phyloP scores from a whole-genome alignment of 2,888 invertebrate species.

The Lithosia quadra region DNA sequence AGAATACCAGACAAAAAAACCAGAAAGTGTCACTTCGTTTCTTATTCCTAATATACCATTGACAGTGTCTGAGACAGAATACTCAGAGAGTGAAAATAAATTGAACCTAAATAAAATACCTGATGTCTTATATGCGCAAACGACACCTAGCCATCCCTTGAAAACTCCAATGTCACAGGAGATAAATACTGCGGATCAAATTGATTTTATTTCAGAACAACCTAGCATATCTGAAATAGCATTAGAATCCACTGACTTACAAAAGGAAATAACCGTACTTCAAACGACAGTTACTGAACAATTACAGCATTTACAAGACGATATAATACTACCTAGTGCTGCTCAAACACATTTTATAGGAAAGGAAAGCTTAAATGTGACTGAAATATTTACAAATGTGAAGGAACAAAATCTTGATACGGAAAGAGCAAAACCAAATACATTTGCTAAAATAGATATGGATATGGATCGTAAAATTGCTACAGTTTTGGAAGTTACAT shows the following conservation, averaged over 20 bases:
- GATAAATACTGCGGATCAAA: conserved; percentile 76
- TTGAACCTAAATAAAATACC: conserved; percentile 72
- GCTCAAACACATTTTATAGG: conserved; percentile 86
- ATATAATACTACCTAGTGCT: conserved; percentile 82
- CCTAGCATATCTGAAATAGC: conserved; percentile 64
- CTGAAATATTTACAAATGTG: conserved; percentile 82
- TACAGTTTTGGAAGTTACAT: conserved; percentile 78
- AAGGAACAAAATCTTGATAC: conserved; percentile 81
- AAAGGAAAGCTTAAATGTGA: conserved; percentile 88
- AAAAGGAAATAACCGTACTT: conserved; percentile 74
- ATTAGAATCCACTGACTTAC: conserved; percentile 67
- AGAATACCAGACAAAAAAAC: conserved; percentile 61
- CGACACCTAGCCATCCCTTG: conserved; percentile 69
- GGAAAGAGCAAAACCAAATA: conserved; percentile 69
- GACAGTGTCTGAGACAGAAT: conserved; percentile 88
- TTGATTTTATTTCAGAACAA: conserved; percentile 61
- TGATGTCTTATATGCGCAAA: conserved; percentile 58
- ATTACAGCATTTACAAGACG: conserved; percentile 81
- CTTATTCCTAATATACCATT: conserved; percentile 88
- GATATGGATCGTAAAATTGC: conserved; percentile 84
- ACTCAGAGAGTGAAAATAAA: conserved; percentile 89
- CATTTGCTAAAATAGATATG: conserved; percentile 84
- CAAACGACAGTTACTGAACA: conserved; percentile 84
- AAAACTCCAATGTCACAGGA: conserved; percentile 78
- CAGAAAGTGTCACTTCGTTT: conserved; percentile 75